phyloP scores from a whole-genome alignment of 2,888 invertebrate genomes.

The Archips crataeganus region DNA sequence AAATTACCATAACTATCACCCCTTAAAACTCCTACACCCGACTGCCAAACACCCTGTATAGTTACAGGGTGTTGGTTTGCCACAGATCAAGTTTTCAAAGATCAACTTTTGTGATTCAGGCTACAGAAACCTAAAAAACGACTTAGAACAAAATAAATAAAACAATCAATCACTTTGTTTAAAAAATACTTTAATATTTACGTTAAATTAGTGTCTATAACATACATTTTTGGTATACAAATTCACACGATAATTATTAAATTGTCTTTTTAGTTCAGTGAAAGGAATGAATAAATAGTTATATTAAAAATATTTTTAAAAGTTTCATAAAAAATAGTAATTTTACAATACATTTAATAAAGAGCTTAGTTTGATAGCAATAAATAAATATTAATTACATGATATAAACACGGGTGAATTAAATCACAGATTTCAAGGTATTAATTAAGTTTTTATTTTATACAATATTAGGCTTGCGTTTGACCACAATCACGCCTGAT shows the following conservation, averaged over 20 bases:
- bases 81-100: no score
- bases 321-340: slow-evolving; percentile 29
- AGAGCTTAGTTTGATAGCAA: slow-evolving; percentile 39
- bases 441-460: no score
- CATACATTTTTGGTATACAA: slow-evolving; percentile 54
- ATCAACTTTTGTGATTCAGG: no score
- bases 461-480: no score
- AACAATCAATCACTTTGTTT: slow-evolving; percentile 1
- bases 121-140: background rate
- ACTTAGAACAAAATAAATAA: background rate
- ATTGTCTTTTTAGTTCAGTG: slow-evolving; percentile 77
- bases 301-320: slow-evolving; percentile 29
- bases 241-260: slow-evolving; percentile 55
- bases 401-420: background rate
- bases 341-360: slow-evolving; percentile 18
- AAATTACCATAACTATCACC: no score
- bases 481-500: no score
- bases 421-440: slow-evolving; percentile 28
- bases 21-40: no score
- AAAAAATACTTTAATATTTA: slow-evolving; percentile 48
- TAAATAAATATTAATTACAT: slow-evolving; percentile 37
- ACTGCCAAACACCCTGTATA: no score
- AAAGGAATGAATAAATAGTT: slow-evolving; percentile 72
- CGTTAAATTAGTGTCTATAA: slow-evolving; percentile 46
- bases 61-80: no score